Evolutionary conservation across 2,888 invertebrate genomes (phyloP).

Genomic region (Aplocera efformata): DNA sequence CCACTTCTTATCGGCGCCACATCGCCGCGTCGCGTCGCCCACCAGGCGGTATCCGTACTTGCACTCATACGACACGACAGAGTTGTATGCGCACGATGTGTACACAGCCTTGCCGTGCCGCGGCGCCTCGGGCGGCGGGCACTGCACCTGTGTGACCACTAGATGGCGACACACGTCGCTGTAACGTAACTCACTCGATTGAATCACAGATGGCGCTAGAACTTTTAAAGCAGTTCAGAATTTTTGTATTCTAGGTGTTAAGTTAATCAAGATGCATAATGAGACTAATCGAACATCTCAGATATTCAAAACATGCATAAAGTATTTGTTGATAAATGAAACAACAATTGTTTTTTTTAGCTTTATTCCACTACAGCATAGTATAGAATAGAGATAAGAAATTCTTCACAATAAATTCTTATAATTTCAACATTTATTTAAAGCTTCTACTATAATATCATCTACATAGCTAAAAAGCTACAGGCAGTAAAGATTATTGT

Average conservation of each 20-base stretch:
- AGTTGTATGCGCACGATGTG: constrained; percentile 96
- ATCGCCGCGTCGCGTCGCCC: constrained; percentile 93
- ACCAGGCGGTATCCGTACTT: constrained; percentile 95
- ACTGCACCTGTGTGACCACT: constrained; percentile 96
- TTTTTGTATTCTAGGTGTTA: background rate
- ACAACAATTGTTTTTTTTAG: constrained; percentile 50
- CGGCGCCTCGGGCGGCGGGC: constrained; percentile 94
- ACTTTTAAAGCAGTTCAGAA: constrained; percentile 1
- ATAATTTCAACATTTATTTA: constrained; percentile 54
- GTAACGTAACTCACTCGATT: constrained; percentile 50
- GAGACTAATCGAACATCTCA: constrained; percentile 1
- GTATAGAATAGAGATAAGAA: constrained; percentile 62
- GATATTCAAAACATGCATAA: constrained; percentile 22
- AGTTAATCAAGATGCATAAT: constrained; percentile 16
- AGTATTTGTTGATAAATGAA: constrained; percentile 46
- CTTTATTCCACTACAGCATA: constrained; percentile 73
- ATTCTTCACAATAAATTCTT: constrained; percentile 60
- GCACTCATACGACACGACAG: constrained; percentile 97
- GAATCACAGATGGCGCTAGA: constrained; percentile 46
- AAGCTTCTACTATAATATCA: constrained; percentile 64
- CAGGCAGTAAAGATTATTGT: constrained; percentile 59
- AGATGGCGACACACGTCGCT: constrained; percentile 74
- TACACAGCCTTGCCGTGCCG: constrained; percentile 95
- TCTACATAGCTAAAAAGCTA: constrained; percentile 55
- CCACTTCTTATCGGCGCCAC: constrained; percentile 97